Conservation (phyloP, 35 echinoderm and acorn worm genomes). For the Ophiothrix spiculata region DNA sequence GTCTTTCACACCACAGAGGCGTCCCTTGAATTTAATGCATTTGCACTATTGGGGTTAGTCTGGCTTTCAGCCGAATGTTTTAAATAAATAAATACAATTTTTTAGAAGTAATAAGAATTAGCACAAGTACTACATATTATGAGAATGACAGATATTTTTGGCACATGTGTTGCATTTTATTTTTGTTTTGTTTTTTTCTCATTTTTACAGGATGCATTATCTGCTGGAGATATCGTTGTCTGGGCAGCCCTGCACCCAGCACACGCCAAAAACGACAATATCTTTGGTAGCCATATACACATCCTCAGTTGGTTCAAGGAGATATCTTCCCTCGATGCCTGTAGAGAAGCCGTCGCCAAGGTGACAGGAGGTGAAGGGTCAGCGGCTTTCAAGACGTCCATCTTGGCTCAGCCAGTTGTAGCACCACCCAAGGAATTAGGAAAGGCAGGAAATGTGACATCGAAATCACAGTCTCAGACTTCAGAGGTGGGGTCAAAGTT, state of each 20-base stretch:
- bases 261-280: constrained; percentile 17
- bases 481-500: neutral
- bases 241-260: constrained; percentile 86
- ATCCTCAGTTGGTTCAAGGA: constrained; percentile 65
- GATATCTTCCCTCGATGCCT: constrained; percentile 40
- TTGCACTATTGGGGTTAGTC: too few species aligned
- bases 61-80: too few species aligned
- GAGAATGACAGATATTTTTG: too few species aligned
- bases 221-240: constrained; percentile 76
- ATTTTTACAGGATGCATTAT: constrained; percentile 33
- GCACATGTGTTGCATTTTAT: too few species aligned
- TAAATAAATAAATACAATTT: too few species aligned
- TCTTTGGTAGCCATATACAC: constrained; percentile 34
- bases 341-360: constrained; percentile 51
- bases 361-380: constrained; percentile 74
- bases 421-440: neutral
- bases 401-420: constrained; percentile 72
- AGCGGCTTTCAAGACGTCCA: constrained; percentile 61
- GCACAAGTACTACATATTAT: too few species aligned
- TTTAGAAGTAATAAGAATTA: too few species aligned
- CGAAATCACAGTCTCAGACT: neutral
- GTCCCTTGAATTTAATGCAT: too few species aligned
- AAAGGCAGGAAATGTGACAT: neutral
- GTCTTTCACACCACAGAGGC: too few species aligned
- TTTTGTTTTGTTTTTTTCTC: constrained; percentile 8